These are phyloP conservation scores for Campoplex nolae DNA, from an alignment of 2,888 invertebrate genomes.

Conservation along the genomic window DNA sequence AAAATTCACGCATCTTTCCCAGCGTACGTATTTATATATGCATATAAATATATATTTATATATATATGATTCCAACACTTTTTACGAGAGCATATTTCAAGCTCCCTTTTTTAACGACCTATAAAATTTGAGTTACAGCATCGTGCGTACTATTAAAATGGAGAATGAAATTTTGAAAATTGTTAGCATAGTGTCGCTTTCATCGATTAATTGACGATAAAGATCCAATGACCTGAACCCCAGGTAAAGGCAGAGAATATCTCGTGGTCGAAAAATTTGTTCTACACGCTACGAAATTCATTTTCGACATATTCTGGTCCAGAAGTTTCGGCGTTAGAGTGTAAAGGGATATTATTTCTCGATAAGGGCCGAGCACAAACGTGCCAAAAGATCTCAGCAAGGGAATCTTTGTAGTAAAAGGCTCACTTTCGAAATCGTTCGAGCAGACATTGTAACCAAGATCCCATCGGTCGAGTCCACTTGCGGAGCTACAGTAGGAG, in stretches of 20 bases:
- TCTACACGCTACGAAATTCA: constrained; percentile 1
- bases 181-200: neutral
- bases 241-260: neutral
- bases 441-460: constrained; percentile 51
- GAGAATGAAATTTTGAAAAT: neutral
- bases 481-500: constrained; percentile 8
- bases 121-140: neutral
- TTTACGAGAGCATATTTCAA: constrained; percentile 12
- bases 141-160: neutral
- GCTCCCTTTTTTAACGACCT: constrained; percentile 5
- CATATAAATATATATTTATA: neutral
- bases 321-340: neutral
- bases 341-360: neutral
- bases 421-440: constrained; percentile 42
- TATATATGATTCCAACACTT: neutral
- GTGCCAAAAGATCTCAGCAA: neutral
- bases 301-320: neutral
- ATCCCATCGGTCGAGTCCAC: constrained; percentile 58
- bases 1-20: constrained; percentile 39
- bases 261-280: neutral
- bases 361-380: neutral
- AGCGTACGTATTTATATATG: neutral
- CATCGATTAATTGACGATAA: neutral
- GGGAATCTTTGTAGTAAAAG: neutral
- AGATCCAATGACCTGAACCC: neutral